Conservation (phyloP, 2,797 vertebrate genomes). For the Monodelphis domestica region DNA sequence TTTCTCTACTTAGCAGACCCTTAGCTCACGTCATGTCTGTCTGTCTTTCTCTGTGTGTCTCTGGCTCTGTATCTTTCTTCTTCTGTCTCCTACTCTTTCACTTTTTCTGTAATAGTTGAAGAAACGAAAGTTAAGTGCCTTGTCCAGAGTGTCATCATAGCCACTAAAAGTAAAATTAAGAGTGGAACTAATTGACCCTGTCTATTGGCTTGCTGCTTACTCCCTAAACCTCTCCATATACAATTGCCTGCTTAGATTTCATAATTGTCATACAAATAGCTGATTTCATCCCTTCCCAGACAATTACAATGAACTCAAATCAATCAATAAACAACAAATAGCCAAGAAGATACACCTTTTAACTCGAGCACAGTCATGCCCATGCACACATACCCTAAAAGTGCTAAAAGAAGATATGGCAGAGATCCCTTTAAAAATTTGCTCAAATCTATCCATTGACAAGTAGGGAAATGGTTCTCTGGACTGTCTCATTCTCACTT, state of each 20-base stretch:
- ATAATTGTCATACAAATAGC: not conserved
- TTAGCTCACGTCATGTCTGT: no score
- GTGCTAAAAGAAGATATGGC: not conserved
- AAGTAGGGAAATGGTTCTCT: not conserved
- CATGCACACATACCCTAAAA: not conserved
- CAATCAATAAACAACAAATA: not conserved
- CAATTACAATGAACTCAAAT: not conserved
- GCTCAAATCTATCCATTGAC: not conserved
- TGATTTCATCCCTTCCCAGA: not conserved
- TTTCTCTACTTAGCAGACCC: no score
- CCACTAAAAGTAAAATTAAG: not conserved
- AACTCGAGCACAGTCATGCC: not conserved
- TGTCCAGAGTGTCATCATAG: not conserved
- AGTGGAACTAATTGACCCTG: not conserved
- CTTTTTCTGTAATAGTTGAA: not conserved
- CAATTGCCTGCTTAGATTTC: not conserved
- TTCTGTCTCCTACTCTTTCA: no score
- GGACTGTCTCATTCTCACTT: not conserved
- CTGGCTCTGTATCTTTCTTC: no score
- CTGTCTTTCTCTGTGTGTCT: no score
- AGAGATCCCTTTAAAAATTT: not conserved
- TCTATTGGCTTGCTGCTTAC: no score
- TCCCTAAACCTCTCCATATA: not conserved
- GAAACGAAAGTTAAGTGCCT: not conserved
- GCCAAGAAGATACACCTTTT: not conserved